These are phyloP conservation scores for Megaceryle maxima DNA, from an alignment of 2,113 vertebrate species.

Conservation along the genomic window DNA sequence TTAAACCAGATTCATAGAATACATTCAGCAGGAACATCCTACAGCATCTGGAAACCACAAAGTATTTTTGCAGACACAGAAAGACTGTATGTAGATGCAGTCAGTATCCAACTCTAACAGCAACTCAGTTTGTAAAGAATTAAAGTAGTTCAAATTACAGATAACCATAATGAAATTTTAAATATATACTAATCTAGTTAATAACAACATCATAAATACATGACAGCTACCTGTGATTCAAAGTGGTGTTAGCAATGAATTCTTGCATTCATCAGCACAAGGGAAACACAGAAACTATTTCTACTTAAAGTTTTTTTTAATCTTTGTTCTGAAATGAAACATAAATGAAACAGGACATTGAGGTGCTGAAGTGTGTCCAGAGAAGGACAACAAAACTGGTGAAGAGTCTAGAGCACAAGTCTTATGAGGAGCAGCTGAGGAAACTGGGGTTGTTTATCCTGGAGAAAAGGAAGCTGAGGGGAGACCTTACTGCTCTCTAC, in stretches of 20 bases:
- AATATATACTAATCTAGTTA: not conserved
- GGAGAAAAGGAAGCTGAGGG: no score
- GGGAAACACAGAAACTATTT: not conserved
- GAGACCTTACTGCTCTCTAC: no score
- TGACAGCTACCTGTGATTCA: not conserved
- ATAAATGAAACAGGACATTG: no score
- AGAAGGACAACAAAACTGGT: no score
- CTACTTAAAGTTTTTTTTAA: not conserved
- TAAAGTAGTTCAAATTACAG: not conserved
- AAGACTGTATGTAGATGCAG: not conserved
- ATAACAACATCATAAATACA: not conserved
- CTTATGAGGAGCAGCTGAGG: no score
- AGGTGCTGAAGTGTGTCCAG: no score
- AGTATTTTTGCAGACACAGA: not conserved
- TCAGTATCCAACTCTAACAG: not conserved
- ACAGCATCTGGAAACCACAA: not conserved
- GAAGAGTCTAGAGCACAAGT: no score
- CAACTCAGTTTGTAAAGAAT: not conserved
- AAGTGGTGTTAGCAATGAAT: not conserved
- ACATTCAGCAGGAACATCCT: not conserved
- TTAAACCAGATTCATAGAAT: not conserved
- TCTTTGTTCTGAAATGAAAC: not conserved
- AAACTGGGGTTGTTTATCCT: no score
- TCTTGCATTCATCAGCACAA: not conserved
- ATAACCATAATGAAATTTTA: not conserved